These are phyloP conservation scores for Drosophila kohkoa DNA, from an alignment of 1,140 invertebrate genomes.

Conservation along the genomic window DNA sequence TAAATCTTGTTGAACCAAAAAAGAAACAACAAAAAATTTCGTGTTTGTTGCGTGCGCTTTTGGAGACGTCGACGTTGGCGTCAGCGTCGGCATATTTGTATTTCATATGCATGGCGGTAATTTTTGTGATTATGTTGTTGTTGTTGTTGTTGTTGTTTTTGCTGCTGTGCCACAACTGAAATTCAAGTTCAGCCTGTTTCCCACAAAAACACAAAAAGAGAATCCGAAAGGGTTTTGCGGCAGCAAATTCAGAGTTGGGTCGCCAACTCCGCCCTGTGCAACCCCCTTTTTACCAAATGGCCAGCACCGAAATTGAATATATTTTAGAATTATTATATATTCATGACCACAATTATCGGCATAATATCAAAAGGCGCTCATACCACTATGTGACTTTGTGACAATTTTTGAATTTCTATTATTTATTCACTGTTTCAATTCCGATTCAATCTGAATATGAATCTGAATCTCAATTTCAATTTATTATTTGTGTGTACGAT, in stretches of 20 bases:
- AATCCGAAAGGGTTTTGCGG: constrained; percentile 64
- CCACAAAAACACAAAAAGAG: constrained; percentile 58
- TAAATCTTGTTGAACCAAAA: constrained; percentile 69
- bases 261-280: constrained; percentile 13
- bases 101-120: constrained; percentile 82
- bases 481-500: constrained; percentile 8
- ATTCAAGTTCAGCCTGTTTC: constrained; percentile 80
- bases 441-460: constrained; percentile 6
- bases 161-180: constrained; percentile 40
- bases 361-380: constrained; percentile 66
- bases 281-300: constrained; percentile 15
- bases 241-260: constrained; percentile 15
- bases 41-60: constrained; percentile 74
- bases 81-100: constrained; percentile 68
- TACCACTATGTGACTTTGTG: constrained; percentile 11
- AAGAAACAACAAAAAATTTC: constrained; percentile 45
- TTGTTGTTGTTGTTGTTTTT: constrained; percentile 33
- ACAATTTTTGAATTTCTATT: constrained; percentile 46
- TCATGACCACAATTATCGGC: constrained; percentile 81
- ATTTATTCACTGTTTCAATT: constrained; percentile 39
- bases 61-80: constrained; percentile 26
- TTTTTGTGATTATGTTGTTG: constrained; percentile 81
- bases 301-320: constrained; percentile 26
- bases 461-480: constrained; percentile 29
- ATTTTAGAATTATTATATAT: constrained; percentile 70